A percentile compares a stretch with the other conserved stretches of the same genome.
phyloP scores from a whole-genome alignment of 2,888 invertebrate species.

The Drosophila siamana region DNA sequence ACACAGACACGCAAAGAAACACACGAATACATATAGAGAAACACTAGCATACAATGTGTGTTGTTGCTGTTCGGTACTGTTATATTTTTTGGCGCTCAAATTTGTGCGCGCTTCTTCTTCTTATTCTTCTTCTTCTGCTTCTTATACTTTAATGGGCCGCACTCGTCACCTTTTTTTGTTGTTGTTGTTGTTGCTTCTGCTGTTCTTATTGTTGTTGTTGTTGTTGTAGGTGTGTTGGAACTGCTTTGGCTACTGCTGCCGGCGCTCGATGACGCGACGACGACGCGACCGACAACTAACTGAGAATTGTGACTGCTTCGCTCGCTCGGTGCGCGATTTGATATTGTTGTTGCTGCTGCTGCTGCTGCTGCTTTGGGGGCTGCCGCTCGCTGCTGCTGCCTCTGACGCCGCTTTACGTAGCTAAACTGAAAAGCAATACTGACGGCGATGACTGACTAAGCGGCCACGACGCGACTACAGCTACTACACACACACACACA shows the following conservation, averaged over 20 bases:
- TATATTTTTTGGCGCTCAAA: constrained; percentile 71
- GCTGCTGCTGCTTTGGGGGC: constrained; percentile 39
- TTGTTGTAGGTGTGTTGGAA: constrained; percentile 3
- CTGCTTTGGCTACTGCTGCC: constrained; percentile 29
- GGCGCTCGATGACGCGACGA: constrained; percentile 61
- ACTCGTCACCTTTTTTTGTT: constrained; percentile 66
- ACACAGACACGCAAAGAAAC: constrained; percentile 14
- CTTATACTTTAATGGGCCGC: constrained; percentile 45
- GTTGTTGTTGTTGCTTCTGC: constrained; percentile 27
- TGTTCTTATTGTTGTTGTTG: constrained; percentile 13
- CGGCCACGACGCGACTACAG: constrained; percentile 58
- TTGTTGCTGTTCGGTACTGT: constrained; percentile 43
- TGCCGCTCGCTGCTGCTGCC: constrained; percentile 48
- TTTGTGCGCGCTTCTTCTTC: constrained; percentile 36
- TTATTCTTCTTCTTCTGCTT: constrained; percentile 22
- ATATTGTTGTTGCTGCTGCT: constrained; percentile 24
- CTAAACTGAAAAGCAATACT: constrained; percentile 73
- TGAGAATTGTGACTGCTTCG: constrained; percentile 25
- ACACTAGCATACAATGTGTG: constrained; percentile 17
- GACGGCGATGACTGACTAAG: constrained; percentile 73
- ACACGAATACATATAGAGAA: constrained; percentile 11
- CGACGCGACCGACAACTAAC: constrained; percentile 52
- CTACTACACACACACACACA: constrained; percentile 5
- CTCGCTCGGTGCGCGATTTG: constrained; percentile 23
- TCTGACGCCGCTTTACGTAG: constrained; percentile 72